Conservation (phyloP, 2,113 vertebrate species). For the Callaeas wilsoni region DNA sequence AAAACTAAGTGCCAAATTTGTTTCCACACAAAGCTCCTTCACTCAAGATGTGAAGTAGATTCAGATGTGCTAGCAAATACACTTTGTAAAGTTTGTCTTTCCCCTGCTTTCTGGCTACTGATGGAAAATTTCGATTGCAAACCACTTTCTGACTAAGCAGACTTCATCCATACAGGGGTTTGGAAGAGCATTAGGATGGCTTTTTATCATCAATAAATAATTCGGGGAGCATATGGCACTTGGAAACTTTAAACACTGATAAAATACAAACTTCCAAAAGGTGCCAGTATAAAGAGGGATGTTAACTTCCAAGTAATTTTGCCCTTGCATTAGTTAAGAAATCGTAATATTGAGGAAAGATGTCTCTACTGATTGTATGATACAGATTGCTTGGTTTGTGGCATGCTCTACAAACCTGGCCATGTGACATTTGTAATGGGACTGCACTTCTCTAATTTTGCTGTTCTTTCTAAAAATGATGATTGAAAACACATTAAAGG, state of each 20-base stretch:
- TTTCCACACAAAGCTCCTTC: conserved; percentile 56
- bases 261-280: neutral
- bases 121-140: neutral
- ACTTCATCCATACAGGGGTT: neutral
- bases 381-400: neutral
- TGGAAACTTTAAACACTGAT: neutral
- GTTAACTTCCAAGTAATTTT: neutral
- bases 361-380: neutral
- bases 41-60: conserved; percentile 49
- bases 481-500: neutral
- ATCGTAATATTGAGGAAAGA: neutral
- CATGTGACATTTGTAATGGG: neutral
- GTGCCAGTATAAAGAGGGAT: neutral
- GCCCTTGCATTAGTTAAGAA: neutral
- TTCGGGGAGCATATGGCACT: neutral
- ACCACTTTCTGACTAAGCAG: neutral
- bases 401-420: neutral
- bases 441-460: neutral
- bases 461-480: neutral
- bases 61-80: conserved; percentile 48
- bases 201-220: neutral
- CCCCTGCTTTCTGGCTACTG: neutral
- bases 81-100: neutral
- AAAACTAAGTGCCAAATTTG: conserved; percentile 52
- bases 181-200: neutral